Percentiles rank a stretch among this genome's conserved stretches.
phyloP scores from a whole-genome alignment of 1,140 invertebrate genomes.

The Drosophila pectinifera region DNA sequence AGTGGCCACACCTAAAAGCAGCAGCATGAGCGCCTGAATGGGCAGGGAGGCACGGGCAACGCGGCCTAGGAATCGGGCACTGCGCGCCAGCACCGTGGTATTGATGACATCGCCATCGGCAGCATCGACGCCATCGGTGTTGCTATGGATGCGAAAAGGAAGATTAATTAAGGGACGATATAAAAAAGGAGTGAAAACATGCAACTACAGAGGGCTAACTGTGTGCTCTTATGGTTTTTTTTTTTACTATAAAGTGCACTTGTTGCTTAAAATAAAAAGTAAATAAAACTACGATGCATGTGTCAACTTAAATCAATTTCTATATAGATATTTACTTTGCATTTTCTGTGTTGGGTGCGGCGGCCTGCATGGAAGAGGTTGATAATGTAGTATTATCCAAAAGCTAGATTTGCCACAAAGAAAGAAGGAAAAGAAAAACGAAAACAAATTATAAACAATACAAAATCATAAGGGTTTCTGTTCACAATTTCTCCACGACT shows the following conservation, averaged over 20 bases:
- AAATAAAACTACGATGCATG: constrained; percentile 20
- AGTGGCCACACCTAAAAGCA: constrained; percentile 94
- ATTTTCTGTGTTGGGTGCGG: constrained; percentile 85
- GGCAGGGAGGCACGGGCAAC: constrained; percentile 95
- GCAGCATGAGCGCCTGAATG: constrained; percentile 94
- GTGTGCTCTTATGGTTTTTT: constrained; percentile 3
- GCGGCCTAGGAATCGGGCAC: constrained; percentile 93
- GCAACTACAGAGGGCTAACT: constrained; percentile 27
- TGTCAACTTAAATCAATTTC: constrained; percentile 62
- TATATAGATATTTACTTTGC: constrained; percentile 87
- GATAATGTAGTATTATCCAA: constrained; percentile 86
- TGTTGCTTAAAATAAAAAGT: constrained; percentile 19
- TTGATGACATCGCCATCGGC: constrained; percentile 86
- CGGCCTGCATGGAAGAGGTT: constrained; percentile 85
- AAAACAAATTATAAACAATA: constrained; percentile 45
- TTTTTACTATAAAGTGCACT: constrained; percentile 31
- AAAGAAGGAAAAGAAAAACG: constrained; percentile 51
- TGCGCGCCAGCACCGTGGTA: constrained; percentile 89
- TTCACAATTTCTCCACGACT: constrained; percentile 23
- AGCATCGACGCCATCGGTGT: constrained; percentile 85
- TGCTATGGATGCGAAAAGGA: constrained; percentile 53
- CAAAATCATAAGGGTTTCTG: constrained; percentile 26
- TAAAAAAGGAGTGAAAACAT: constrained; percentile 4
- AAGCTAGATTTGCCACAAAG: constrained; percentile 86
- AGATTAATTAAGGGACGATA: not conserved